A percentile compares a stretch with the other conserved stretches of the same genome.
Evolutionary conservation across 1,140 invertebrate genomes (phyloP).

Genomic region (Temnothorax curvispinosus): DNA sequence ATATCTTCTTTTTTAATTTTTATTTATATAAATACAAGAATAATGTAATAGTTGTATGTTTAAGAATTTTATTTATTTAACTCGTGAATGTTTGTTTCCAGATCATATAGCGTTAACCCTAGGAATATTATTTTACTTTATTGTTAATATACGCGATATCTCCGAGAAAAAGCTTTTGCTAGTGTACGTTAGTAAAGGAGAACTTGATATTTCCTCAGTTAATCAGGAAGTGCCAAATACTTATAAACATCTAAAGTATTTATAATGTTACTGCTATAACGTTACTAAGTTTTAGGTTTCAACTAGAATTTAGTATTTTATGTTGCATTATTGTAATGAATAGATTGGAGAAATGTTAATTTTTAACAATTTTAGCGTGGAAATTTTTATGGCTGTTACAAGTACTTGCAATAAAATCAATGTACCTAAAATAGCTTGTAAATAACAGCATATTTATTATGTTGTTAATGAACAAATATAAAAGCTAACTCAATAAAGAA

Average conservation of each 20-base stretch:
- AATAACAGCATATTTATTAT: constrained; percentile 59
- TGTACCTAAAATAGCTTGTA: constrained; percentile 71
- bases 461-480: constrained; percentile 55
- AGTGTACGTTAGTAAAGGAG: constrained; percentile 8
- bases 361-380: constrained; percentile 56
- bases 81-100: constrained; percentile 13
- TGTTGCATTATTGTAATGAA: constrained; percentile 26
- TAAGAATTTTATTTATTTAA: constrained; percentile 57
- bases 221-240: constrained; percentile 38
- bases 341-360: constrained; percentile 34
- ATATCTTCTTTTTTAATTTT: constrained; percentile 20
- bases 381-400: constrained; percentile 65
- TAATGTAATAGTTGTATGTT: constrained; percentile 21
- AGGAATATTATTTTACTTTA: constrained; percentile 1
- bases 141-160: constrained; percentile 8
- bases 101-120: neutral
- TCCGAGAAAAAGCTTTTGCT: constrained; percentile 37
- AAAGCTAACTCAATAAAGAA: constrained; percentile 65
- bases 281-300: constrained; percentile 4
- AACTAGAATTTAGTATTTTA: constrained; percentile 43
- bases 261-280: neutral
- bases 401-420: constrained; percentile 66
- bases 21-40: constrained; percentile 48
- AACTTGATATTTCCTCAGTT: constrained; percentile 30
- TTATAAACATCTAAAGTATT: constrained; percentile 56